phyloP scores from a whole-genome alignment of 2,797 vertebrate species.

The Sebastes diploproa region DNA sequence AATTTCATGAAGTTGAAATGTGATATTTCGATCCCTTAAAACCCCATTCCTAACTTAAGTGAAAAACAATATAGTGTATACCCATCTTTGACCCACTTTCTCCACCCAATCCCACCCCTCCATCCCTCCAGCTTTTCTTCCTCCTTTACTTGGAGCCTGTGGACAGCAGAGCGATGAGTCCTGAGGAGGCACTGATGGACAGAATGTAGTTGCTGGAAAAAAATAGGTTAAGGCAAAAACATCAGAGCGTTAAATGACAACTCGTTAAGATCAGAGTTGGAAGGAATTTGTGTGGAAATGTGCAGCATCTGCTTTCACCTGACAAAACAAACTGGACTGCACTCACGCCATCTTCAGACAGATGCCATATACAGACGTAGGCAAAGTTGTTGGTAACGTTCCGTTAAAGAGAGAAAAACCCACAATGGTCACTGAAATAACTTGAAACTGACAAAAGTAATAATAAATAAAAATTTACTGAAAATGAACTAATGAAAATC shows the following conservation, averaged over 20 bases:
- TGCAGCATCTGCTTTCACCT: not conserved
- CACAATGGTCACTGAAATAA: too few relatives aligned
- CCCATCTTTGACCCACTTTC: not conserved
- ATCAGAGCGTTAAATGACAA: not conserved
- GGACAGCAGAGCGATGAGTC: conserved; percentile 96
- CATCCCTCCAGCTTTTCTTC: not conserved
- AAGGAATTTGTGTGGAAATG: not conserved
- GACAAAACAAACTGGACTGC: not conserved
- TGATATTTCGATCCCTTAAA: conserved; percentile 22
- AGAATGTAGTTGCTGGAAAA: conserved; percentile 94
- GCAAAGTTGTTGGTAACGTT: too few relatives aligned
- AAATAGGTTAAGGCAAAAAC: conserved; percentile 81
- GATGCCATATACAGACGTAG: not conserved
- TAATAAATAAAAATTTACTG: too few relatives aligned
- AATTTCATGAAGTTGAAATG: conserved; percentile 81
- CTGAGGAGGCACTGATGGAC: conserved; percentile 95
- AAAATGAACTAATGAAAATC: too few relatives aligned
- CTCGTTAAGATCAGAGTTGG: too few relatives aligned
- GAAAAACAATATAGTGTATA: conserved; percentile 39
- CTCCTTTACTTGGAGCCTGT: conserved; percentile 94
- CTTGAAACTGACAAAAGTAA: too few relatives aligned
- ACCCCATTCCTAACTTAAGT: conserved; percentile 19
- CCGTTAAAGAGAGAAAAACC: too few relatives aligned
- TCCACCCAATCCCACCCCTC: not conserved
- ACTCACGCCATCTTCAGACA: not conserved